These are phyloP conservation scores for Molothrus aeneus DNA, from an alignment of 2,797 vertebrate genomes.

Conservation along the genomic window DNA sequence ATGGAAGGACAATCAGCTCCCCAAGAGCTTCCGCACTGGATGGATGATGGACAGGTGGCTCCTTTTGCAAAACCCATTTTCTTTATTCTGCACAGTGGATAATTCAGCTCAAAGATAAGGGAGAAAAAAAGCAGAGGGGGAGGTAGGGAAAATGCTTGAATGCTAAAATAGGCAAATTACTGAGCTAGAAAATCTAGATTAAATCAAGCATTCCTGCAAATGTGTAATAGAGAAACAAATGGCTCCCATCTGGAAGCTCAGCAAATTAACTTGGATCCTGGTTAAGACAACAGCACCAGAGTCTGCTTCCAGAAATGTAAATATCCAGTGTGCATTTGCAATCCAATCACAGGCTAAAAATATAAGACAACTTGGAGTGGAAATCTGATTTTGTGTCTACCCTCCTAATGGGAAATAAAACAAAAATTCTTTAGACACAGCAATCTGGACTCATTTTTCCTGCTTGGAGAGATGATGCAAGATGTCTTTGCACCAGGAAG, in stretches of 20 bases:
- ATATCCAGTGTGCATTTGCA: conserved; percentile 30
- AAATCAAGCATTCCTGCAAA: conserved; percentile 53
- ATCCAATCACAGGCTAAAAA: conserved; percentile 60
- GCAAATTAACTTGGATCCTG: conserved; percentile 44
- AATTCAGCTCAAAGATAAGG: background rate
- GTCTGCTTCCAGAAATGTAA: conserved; percentile 38
- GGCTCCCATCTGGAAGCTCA: conserved; percentile 46
- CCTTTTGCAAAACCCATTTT: background rate
- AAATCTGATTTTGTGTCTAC: conserved; percentile 50
- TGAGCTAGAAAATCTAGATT: conserved; percentile 41
- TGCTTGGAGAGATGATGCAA: background rate
- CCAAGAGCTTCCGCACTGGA: background rate
- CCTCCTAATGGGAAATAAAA: conserved; percentile 37
- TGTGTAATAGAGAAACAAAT: conserved; percentile 22
- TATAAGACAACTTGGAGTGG: background rate
- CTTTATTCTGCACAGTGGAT: background rate
- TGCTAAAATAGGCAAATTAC: conserved; percentile 3
- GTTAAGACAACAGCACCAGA: conserved; percentile 22
- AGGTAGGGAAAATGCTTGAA: conserved; percentile 2
- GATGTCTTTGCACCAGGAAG: background rate
- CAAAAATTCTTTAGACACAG: conserved; percentile 20
- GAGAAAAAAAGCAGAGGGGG: background rate
- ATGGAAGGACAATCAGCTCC: background rate
- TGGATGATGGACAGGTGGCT: background rate
- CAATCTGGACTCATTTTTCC: conserved; percentile 3